phyloP scores from a whole-genome alignment of 2,888 invertebrate species.

The Noctua janthe region DNA sequence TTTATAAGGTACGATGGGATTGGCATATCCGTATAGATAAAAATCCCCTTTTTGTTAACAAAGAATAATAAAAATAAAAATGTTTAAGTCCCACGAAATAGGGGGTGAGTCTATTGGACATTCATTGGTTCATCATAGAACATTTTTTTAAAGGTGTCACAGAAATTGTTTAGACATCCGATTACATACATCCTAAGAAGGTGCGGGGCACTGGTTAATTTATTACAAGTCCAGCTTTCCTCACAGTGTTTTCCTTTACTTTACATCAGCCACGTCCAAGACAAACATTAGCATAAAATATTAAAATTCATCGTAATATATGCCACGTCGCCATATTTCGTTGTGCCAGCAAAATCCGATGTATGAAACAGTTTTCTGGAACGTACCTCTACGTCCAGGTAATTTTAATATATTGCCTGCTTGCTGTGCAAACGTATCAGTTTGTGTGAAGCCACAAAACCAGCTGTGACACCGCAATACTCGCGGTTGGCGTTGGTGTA shows the following conservation, averaged over 20 bases:
- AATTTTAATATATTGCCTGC: constrained; percentile 57
- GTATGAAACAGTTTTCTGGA: constrained; percentile 16
- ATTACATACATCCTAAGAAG: not conserved
- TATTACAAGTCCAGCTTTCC: not conserved
- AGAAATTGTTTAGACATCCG: not conserved
- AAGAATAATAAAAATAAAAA: too few relatives aligned
- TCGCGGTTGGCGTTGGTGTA: constrained; percentile 6
- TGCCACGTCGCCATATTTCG: constrained; percentile 7
- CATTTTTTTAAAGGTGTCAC: not conserved
- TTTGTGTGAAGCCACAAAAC: constrained; percentile 37
- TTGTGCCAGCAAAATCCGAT: constrained; percentile 30
- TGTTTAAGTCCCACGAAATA: not conserved
- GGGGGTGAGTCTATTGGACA: not conserved
- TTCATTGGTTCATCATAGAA: not conserved
- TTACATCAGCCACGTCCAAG: too few relatives aligned
- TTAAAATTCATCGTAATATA: constrained; percentile 14
- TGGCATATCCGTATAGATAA: too few relatives aligned
- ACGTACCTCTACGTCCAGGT: constrained; percentile 50
- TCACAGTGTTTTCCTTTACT: not conserved
- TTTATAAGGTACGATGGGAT: too few relatives aligned
- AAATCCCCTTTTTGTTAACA: too few relatives aligned
- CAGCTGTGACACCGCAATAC: not conserved
- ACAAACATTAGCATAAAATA: constrained; percentile 2
- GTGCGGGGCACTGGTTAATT: too few relatives aligned
- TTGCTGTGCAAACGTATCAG: constrained; percentile 37